phyloP scores from a whole-genome alignment of 2,888 invertebrate species.

The Drosophila greeni region DNA sequence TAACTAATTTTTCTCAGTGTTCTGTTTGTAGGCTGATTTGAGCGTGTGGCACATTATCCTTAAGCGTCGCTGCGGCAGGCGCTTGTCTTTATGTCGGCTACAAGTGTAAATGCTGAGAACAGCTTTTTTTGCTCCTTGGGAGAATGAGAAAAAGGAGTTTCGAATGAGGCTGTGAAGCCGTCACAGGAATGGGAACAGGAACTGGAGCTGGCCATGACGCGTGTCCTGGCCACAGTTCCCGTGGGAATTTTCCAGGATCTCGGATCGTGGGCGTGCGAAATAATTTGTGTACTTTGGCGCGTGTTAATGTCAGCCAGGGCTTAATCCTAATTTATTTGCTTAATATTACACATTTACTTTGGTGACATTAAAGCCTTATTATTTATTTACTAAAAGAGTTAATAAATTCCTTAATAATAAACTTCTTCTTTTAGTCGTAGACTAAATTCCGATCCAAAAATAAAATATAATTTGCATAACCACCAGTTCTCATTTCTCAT shows the following conservation, averaged over 20 bases:
- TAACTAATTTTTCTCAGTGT: not conserved
- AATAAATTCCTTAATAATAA: too few relatives aligned
- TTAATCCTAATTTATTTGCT: slow-evolving; percentile 1
- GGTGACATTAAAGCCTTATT: not conserved
- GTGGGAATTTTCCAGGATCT: slow-evolving; percentile 59
- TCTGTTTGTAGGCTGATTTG: slow-evolving; percentile 33
- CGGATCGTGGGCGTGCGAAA: slow-evolving; percentile 63
- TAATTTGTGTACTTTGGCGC: slow-evolving; percentile 12
- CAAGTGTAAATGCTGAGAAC: slow-evolving; percentile 59
- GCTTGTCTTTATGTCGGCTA: slow-evolving; percentile 53
- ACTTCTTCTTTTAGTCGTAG: not conserved
- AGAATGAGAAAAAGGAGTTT: slow-evolving; percentile 21
- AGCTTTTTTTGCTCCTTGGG: slow-evolving; percentile 50
- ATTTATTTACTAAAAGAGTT: not conserved
- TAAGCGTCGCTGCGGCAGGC: slow-evolving; percentile 65
- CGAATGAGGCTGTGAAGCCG: slow-evolving; percentile 19
- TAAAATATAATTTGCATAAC: slow-evolving; percentile 4
- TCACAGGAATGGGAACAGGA: slow-evolving; percentile 1
- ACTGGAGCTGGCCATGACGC: slow-evolving; percentile 26
- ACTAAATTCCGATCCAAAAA: not conserved
- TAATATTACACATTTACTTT: too few relatives aligned
- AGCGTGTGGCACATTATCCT: slow-evolving; percentile 70
- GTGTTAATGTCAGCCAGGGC: slow-evolving; percentile 14
- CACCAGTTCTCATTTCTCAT: not conserved
- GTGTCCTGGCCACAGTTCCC: slow-evolving; percentile 56